Base-by-base conservation (phyloP, 2,888 invertebrate genomes). In the Spatulosminthurus flaviceps region DNA sequence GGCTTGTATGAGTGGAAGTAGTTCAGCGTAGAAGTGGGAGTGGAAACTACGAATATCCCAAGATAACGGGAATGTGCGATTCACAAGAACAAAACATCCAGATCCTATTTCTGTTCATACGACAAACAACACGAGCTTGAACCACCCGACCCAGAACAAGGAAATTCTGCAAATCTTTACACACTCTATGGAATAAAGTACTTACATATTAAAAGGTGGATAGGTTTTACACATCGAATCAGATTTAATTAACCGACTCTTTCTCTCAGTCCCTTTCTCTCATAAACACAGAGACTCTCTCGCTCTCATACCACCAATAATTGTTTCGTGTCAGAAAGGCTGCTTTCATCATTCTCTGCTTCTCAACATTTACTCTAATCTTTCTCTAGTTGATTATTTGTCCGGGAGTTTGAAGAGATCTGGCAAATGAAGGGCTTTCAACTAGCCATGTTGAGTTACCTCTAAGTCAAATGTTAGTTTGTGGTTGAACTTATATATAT, bases 31-130 rank as follows among this genome's bases (percentile, higher is more conserved):
- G 7, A 67, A 67, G 67, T 67, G 67, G 67, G 67, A 26, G 67
- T 29, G 29, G 29, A 26, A 19, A 67, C 51, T 26, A 28, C 19
- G 67, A 67, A 67, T 19, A 51, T 67, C 67, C 67, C 24, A 28
- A 67, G 67, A 26, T 26, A 26, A n/a, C 29, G 29, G n/a, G 67
- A 67, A 29, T 26, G 29, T 67, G 28, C 29, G 28, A 67, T 26
- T 24, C 67, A 29, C 67, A 26, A 67, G 24, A 67, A 67, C 67
- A 67, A 67, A 67, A 24, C 29, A 24, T 13, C n/a, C 5, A n/a
- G 51, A 51, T 26, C 29, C 67, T 67, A 67, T 67, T 67, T 67
- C 67, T 67, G 67, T 67, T 67, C 67, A 29, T 28, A 67, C 29
- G 67, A 24, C 26, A 24, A 67, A 67, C n/a, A n/a, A n/a, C 67